phyloP scores from a whole-genome alignment of 2,797 vertebrate species.

The Hipposideros larvatus region DNA sequence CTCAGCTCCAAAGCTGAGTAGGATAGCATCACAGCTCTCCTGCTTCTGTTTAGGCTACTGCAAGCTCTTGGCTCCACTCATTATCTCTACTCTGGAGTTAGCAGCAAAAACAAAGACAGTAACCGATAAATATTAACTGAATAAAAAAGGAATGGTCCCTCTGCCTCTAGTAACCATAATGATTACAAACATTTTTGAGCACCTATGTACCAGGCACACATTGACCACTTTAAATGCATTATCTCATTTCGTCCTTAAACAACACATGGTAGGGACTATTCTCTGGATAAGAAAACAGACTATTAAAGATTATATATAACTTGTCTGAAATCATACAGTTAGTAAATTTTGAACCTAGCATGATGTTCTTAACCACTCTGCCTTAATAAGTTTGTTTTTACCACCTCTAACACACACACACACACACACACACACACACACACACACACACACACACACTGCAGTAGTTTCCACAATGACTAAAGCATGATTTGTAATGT shows the following conservation, averaged over 20 bases:
- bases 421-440: background rate
- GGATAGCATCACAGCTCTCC: background rate
- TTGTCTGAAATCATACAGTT: background rate
- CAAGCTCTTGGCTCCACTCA: background rate
- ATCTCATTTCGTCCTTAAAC: background rate
- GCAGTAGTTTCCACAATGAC: background rate
- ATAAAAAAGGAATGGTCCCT: background rate
- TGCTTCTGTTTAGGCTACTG: background rate
- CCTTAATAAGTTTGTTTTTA: background rate
- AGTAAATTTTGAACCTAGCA: background rate
- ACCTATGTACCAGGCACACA: background rate
- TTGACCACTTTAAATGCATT: background rate
- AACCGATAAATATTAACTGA: background rate
- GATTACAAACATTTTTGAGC: background rate
- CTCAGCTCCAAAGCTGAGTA: background rate
- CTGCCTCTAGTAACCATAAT: background rate
- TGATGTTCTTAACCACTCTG: background rate
- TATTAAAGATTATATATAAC: background rate
- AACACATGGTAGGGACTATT: background rate
- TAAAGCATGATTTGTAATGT: background rate
- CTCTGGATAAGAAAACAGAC: background rate
- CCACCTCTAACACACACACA: background rate
- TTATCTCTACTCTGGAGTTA: conserved; percentile 9
- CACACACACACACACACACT: background rate
- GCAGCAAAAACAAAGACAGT: background rate